phyloP scores from a whole-genome alignment of 2,113 vertebrate species.

The Pangasianodon hypophthalmus region DNA sequence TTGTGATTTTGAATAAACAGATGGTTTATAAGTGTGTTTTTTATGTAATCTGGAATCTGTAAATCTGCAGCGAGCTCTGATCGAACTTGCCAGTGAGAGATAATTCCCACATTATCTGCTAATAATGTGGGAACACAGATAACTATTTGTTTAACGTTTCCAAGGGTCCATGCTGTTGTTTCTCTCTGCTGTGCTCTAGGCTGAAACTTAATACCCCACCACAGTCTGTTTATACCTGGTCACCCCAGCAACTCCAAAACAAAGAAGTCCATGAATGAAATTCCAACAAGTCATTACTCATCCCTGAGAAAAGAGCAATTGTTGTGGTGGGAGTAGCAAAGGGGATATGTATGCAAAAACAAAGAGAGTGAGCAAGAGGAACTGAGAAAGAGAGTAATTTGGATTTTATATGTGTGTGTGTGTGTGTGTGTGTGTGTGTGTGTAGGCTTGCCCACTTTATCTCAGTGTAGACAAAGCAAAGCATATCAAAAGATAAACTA shows the following conservation, averaged over 20 bases:
- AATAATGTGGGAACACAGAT: constrained; percentile 60
- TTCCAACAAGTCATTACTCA: constrained; percentile 77
- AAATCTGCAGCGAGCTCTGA: constrained; percentile 36
- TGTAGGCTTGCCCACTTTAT: constrained; percentile 3
- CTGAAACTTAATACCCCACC: constrained; percentile 69
- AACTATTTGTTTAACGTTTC: constrained; percentile 73
- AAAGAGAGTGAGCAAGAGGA: background rate
- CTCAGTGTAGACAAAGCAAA: constrained; percentile 33
- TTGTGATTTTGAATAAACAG: background rate
- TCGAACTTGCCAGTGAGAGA: constrained; percentile 55
- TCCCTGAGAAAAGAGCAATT: constrained; percentile 71
- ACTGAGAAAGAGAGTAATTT: background rate
- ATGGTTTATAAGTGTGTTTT: constrained; percentile 22
- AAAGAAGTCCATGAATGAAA: constrained; percentile 71
- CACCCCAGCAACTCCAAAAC: constrained; percentile 76
- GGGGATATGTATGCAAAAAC: constrained; percentile 30
- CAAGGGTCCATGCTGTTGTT: constrained; percentile 55
- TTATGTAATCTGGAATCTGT: constrained; percentile 13
- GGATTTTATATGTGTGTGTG: background rate
- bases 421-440: background rate
- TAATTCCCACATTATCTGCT: constrained; percentile 67
- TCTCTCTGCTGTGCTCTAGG: constrained; percentile 63
- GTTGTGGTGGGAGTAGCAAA: constrained; percentile 60
- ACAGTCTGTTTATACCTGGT: constrained; percentile 76
- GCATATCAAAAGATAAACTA: constrained; percentile 36